phyloP scores from a whole-genome alignment of 2,113 vertebrate genomes.

The Climacteris rufus region DNA sequence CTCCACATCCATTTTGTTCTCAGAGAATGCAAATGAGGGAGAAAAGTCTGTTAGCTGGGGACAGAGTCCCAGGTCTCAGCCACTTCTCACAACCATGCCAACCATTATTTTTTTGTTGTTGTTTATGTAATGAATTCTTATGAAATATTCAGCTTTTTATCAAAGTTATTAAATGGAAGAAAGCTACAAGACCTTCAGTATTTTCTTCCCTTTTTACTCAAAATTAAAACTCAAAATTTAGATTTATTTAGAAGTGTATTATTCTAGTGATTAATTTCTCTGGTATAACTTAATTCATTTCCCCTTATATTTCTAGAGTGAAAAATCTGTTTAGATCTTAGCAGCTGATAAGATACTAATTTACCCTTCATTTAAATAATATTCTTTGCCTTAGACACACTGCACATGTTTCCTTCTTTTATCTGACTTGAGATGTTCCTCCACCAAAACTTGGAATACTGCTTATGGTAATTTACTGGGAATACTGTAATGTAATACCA shows the following conservation, averaged over 20 bases:
- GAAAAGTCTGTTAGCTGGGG: slow-evolving; percentile 65
- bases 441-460: slow-evolving; percentile 31
- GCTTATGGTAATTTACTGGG: slow-evolving; percentile 67
- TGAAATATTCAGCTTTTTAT: slow-evolving; percentile 68
- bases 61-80: slow-evolving; percentile 48
- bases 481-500: slow-evolving; percentile 63
- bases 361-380: slow-evolving; percentile 47
- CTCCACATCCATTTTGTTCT: slow-evolving; percentile 69
- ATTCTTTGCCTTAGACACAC: slow-evolving; percentile 26
- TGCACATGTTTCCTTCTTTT: neutral
- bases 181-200: slow-evolving; percentile 16
- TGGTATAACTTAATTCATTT: neutral
- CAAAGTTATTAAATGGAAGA: slow-evolving; percentile 63
- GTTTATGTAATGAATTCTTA: slow-evolving; percentile 35
- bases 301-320: neutral
- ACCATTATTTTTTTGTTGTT: slow-evolving; percentile 62
- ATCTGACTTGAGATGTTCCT: slow-evolving; percentile 21
- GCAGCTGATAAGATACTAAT: slow-evolving; percentile 29
- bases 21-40: slow-evolving; percentile 60
- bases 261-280: slow-evolving; percentile 20
- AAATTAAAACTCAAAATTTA: slow-evolving; percentile 37
- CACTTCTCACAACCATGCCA: slow-evolving; percentile 44
- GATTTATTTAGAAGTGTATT: neutral
- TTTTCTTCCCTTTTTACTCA: slow-evolving; percentile 19
- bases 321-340: slow-evolving; percentile 8